Evolutionary conservation across 2,888 invertebrate genomes (phyloP).

Genomic region (Eledona agricola): DNA sequence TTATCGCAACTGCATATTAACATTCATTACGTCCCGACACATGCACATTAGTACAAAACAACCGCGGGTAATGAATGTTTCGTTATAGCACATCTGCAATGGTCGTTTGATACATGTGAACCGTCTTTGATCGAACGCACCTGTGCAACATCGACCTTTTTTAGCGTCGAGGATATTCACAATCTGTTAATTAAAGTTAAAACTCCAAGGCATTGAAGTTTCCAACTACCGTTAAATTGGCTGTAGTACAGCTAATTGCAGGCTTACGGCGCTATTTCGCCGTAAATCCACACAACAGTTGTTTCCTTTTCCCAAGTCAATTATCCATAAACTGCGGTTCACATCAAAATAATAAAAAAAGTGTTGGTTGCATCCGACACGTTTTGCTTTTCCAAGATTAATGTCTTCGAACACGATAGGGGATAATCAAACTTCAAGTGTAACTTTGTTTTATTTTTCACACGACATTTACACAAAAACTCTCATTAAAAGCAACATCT

Average conservation of each 20-base stretch:
- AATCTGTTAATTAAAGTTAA: conserved; percentile 8
- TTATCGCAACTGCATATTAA: conserved; percentile 33
- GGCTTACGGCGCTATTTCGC: conserved; percentile 17
- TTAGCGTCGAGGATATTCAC: too few relatives aligned
- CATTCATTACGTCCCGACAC: conserved; percentile 31
- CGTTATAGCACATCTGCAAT: conserved; percentile 15
- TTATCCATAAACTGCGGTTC: conserved; percentile 5
- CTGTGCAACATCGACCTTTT: too few relatives aligned
- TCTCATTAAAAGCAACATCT: too few relatives aligned
- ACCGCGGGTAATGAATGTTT: conserved; percentile 11
- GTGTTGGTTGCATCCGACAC: too few relatives aligned
- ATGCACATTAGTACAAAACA: conserved; percentile 24
- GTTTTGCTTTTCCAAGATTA: too few relatives aligned
- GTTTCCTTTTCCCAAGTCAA: conserved; percentile 6
- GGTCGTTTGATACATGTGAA: too few relatives aligned
- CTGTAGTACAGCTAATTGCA: conserved; percentile 14
- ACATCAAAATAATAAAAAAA: too few relatives aligned
- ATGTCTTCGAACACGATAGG: too few relatives aligned
- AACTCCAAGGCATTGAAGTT: conserved; percentile 5
- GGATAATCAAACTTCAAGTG: too few relatives aligned
- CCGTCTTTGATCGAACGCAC: too few relatives aligned
- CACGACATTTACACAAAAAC: too few relatives aligned
- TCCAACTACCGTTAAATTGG: conserved; percentile 12
- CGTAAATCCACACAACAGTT: neutral
- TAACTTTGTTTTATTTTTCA: too few relatives aligned